Evolutionary conservation across 2,888 invertebrate species (phyloP).

Genomic region (Panopea generosa): DNA sequence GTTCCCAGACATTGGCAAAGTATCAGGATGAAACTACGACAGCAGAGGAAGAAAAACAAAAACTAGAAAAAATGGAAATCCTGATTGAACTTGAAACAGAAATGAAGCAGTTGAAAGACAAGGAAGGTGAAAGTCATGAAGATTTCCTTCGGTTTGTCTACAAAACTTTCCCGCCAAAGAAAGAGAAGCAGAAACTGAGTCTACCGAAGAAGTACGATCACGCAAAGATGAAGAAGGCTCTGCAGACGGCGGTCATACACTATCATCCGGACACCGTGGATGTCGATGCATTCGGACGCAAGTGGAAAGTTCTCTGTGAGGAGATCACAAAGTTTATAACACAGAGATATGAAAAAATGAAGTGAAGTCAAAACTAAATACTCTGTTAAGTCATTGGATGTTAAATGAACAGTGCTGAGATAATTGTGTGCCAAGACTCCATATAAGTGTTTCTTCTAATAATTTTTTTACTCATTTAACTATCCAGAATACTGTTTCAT

Average conservation of each 20-base stretch:
- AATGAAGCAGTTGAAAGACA: conserved; percentile 53
- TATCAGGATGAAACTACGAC: conserved; percentile 63
- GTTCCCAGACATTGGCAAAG: conserved; percentile 44
- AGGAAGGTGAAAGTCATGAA: conserved; percentile 20
- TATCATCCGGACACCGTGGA: conserved; percentile 72
- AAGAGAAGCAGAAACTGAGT: conserved; percentile 46
- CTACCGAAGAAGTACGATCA: conserved; percentile 27
- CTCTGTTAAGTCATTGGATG: too few relatives aligned
- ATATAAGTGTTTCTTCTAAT: too few relatives aligned
- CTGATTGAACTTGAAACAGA: conserved; percentile 47
- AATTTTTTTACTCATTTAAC: too few relatives aligned
- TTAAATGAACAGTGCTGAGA: too few relatives aligned
- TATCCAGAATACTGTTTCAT: too few relatives aligned
- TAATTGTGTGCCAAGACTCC: too few relatives aligned
- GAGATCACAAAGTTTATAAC: conserved; percentile 73
- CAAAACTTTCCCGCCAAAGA: conserved; percentile 64
- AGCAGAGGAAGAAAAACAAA: conserved; percentile 52
- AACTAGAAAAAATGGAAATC: conserved; percentile 44
- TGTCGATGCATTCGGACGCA: conserved; percentile 58
- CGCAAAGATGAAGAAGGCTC: conserved; percentile 47
- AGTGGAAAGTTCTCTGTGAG: conserved; percentile 69
- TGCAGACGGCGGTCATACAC: conserved; percentile 66
- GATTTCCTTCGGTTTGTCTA: conserved; percentile 66
- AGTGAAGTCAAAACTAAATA: too few relatives aligned
- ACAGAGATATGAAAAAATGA: conserved; percentile 51